phyloP scores from a whole-genome alignment of 2,888 invertebrate species.

The Steromphala cineraria region DNA sequence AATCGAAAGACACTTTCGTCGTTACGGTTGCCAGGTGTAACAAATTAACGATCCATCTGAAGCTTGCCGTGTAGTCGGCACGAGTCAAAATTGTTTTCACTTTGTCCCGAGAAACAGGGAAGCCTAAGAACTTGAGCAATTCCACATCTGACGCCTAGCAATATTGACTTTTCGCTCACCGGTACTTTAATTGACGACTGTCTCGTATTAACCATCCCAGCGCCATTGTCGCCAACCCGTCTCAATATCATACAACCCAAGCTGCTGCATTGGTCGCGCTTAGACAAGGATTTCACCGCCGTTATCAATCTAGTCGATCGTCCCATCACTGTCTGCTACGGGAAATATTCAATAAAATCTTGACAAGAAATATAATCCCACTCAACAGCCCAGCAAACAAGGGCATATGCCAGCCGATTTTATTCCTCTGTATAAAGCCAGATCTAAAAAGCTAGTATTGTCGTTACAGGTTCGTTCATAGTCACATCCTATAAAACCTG shows the following conservation, averaged over 20 bases:
- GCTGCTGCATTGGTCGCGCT: background rate
- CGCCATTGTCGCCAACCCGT: background rate
- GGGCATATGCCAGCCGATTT: constrained; percentile 3
- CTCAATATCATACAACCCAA: background rate
- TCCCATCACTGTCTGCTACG: background rate
- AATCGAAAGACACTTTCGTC: background rate
- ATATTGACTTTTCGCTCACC: background rate
- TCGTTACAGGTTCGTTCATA: background rate
- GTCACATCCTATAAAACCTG: constrained; percentile 3
- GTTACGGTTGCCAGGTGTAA: background rate
- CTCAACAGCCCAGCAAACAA: constrained; percentile 1
- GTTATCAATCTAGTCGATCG: background rate
- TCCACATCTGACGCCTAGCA: background rate
- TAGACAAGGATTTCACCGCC: background rate
- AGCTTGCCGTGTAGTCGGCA: background rate
- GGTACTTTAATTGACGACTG: background rate
- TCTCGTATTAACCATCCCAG: background rate
- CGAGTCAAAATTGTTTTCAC: background rate
- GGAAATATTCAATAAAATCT: constrained; percentile 13
- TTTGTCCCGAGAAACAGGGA: background rate
- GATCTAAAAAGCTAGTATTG: background rate
- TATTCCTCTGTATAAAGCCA: background rate
- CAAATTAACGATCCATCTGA: background rate
- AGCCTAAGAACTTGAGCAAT: background rate
- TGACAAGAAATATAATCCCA: background rate